Conservation (phyloP, 1,140 invertebrate species). For the Mya arenaria region DNA sequence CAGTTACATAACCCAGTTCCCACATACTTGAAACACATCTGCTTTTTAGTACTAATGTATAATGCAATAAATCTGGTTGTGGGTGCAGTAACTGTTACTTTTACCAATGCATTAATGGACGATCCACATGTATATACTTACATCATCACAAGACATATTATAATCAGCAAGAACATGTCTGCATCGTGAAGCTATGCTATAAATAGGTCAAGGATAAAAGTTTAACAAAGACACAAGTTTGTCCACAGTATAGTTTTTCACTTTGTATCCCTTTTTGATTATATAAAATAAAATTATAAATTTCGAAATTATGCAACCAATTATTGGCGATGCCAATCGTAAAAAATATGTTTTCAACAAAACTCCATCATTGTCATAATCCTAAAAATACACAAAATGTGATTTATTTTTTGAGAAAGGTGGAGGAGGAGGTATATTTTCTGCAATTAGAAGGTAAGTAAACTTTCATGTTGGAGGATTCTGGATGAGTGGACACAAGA, state of each 20-base stretch:
- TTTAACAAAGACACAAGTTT: not conserved
- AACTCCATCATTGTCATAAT: not conserved
- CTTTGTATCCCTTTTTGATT: not conserved
- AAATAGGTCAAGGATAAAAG: slow-evolving; percentile 23
- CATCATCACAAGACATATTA: slow-evolving; percentile 72
- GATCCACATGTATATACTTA: slow-evolving; percentile 45
- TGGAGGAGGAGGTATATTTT: too few species aligned
- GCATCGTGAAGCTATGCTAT: slow-evolving; percentile 68
- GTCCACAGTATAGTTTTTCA: too few species aligned
- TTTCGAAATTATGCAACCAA: not conserved
- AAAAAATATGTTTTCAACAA: not conserved
- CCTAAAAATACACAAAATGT: too few species aligned
- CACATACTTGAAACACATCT: too few species aligned
- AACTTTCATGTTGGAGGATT: too few species aligned
- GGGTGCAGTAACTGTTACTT: not conserved
- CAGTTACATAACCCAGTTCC: not conserved
- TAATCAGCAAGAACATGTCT: slow-evolving; percentile 67
- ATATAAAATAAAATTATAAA: not conserved
- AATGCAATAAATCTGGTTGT: not conserved
- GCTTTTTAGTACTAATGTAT: too few species aligned
- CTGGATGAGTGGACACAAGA: too few species aligned
- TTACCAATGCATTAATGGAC: not conserved
- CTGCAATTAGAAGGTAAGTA: too few species aligned
- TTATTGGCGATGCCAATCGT: not conserved
- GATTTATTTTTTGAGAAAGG: too few species aligned